These are phyloP conservation scores for Steromphala cineraria DNA, from an alignment of 2,888 invertebrate species.

Conservation along the genomic window DNA sequence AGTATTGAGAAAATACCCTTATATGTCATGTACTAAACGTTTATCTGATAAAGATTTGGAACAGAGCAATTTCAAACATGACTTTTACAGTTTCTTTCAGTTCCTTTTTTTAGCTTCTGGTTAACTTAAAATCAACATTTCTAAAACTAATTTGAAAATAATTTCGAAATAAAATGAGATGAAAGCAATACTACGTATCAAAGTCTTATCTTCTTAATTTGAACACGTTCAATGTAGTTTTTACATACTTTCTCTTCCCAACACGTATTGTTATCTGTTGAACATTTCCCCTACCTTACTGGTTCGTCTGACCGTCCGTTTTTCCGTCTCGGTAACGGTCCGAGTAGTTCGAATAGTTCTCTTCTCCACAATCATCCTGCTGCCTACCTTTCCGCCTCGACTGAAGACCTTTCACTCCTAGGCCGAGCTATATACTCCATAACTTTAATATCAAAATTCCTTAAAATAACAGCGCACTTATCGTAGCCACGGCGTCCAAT, in stretches of 20 bases:
- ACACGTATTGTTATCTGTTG: too few species aligned
- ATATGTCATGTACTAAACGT: background rate
- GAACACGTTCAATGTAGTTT: too few species aligned
- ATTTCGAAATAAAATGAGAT: too few species aligned
- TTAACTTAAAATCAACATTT: too few species aligned
- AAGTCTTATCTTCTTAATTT: too few species aligned
- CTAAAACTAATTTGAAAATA: too few species aligned
- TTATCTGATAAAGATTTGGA: too few species aligned
- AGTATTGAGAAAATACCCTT: background rate
- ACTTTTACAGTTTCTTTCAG: too few species aligned
- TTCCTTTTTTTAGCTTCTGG: too few species aligned
- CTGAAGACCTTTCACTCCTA: background rate
- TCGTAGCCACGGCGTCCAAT: background rate
- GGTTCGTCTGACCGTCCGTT: background rate
- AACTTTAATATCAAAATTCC: background rate
- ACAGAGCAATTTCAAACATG: too few species aligned
- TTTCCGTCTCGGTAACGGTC: background rate
- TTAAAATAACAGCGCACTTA: background rate
- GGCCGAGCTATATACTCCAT: background rate
- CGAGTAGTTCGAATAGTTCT: background rate
- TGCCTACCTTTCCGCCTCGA: background rate
- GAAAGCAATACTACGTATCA: too few species aligned
- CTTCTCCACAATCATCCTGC: constrained; percentile 7
- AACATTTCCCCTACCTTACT: background rate
- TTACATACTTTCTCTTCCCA: too few species aligned